Conservation (phyloP, 1,140 invertebrate species). For the Drosophila funebris region DNA sequence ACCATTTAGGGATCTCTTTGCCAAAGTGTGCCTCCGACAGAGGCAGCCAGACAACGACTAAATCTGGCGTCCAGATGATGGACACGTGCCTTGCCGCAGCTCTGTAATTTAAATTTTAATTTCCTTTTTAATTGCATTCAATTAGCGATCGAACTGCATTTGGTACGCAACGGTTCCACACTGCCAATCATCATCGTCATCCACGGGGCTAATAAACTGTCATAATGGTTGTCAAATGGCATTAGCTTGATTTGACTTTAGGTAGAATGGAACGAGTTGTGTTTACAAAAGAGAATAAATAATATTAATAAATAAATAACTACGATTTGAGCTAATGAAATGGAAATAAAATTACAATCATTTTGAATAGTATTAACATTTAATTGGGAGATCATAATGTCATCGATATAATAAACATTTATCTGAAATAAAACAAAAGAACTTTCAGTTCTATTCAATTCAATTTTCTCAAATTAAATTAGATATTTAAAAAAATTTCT, state of each 20-base stretch:
- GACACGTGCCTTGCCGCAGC: slow-evolving; percentile 54
- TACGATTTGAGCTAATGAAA: no score
- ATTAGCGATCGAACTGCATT: slow-evolving; percentile 51
- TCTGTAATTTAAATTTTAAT: slow-evolving; percentile 61
- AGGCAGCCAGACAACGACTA: slow-evolving; percentile 10
- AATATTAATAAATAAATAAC: neutral
- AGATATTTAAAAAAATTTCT: neutral
- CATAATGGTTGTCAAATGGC: slow-evolving; percentile 24
- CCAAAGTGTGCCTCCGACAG: neutral
- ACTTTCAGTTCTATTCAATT: no score
- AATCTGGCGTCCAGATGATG: slow-evolving; percentile 41
- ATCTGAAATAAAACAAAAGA: no score
- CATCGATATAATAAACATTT: no score
- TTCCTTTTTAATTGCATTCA: slow-evolving; percentile 64
- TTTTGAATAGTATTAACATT: no score
- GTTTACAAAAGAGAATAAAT: no score
- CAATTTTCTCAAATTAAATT: no score
- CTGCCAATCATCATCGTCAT: neutral
- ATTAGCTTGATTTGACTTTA: neutral
- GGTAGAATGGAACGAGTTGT: neutral
- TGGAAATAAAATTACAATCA: no score
- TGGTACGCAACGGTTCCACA: slow-evolving; percentile 13
- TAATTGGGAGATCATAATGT: no score
- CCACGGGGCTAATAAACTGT: slow-evolving; percentile 34
- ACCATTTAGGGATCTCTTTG: slow-evolving; percentile 42